Conservation (phyloP, 2,888 invertebrate species). For the Cephus rjabovi region DNA sequence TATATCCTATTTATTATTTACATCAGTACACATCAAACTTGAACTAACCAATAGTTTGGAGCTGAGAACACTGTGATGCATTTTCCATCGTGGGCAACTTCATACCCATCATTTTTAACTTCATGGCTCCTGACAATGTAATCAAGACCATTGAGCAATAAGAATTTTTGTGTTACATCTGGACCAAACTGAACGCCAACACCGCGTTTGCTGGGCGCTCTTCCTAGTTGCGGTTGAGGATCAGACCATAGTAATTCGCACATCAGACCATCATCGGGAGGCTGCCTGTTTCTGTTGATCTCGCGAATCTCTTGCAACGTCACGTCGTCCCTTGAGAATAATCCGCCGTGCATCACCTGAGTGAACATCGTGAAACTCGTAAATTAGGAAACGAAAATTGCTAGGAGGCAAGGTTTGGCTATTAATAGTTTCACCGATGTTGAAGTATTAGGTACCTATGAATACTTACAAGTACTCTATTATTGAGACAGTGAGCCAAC, state of each 20-base stretch:
- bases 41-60: constrained; percentile 95
- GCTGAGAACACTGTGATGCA: constrained; percentile 99
- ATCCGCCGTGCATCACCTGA: constrained; percentile 97
- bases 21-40: constrained; percentile 10
- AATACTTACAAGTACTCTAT: constrained; percentile 76
- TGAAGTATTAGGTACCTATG: not conserved
- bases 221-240: constrained; percentile 90
- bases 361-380: constrained; percentile 2
- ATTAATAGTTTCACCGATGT: not conserved
- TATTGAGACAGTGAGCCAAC: constrained; percentile 94
- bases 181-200: constrained; percentile 99
- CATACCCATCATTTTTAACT: constrained; percentile 96
- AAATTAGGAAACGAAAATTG: not conserved
- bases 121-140: constrained; percentile 98
- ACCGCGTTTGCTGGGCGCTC: constrained; percentile 95
- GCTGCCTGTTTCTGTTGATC: constrained; percentile 94
- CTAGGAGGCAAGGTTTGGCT: not conserved
- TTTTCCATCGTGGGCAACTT: constrained; percentile 92
- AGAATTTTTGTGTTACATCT: constrained; percentile 91
- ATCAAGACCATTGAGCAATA: constrained; percentile 86
- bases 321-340: constrained; percentile 93
- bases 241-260: constrained; percentile 99
- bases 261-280: constrained; percentile 97
- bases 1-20: not conserved
- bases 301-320: constrained; percentile 92